Percentiles rank a stretch among this genome's conserved stretches.
Evolutionary conservation across 1,140 invertebrate genomes (phyloP).

Genomic region (Bombus haemorrhoidalis): DNA sequence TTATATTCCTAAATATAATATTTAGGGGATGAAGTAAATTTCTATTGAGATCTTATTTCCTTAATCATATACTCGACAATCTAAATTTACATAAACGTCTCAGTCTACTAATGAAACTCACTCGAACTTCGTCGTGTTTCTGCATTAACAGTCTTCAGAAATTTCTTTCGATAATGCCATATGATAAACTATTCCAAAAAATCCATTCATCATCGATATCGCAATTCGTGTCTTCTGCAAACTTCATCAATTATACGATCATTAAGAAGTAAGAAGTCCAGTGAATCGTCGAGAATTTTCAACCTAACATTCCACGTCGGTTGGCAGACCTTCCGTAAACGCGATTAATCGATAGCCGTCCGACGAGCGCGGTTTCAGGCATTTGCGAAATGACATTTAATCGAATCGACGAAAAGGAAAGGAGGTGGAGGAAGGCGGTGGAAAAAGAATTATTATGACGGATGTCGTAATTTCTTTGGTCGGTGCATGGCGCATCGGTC

Average conservation of each 20-base stretch:
- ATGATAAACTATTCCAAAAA: not conserved
- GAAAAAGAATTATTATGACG: not conserved
- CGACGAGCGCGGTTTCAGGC: not conserved
- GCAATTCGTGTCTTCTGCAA: not conserved
- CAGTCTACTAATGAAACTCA: too few species aligned
- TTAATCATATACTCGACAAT: too few species aligned
- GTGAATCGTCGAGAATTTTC: not conserved
- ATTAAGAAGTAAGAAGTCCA: not conserved
- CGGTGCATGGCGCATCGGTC: conserved; percentile 21
- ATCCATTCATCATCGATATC: not conserved
- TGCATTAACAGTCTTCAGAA: not conserved
- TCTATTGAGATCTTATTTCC: too few species aligned
- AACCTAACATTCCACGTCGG: not conserved
- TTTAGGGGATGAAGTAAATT: too few species aligned
- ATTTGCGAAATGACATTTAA: conserved; percentile 38
- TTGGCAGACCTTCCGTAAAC: not conserved
- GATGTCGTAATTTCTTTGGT: conserved; percentile 47
- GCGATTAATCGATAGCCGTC: conserved; percentile 41
- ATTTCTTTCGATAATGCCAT: not conserved
- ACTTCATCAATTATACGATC: not conserved
- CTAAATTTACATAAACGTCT: too few species aligned
- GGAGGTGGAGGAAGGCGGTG: not conserved
- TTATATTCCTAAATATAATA: too few species aligned
- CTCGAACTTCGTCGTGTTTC: too few species aligned
- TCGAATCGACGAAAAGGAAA: not conserved